phyloP scores from a whole-genome alignment of 2,888 invertebrate genomes.

The Dione juno region DNA sequence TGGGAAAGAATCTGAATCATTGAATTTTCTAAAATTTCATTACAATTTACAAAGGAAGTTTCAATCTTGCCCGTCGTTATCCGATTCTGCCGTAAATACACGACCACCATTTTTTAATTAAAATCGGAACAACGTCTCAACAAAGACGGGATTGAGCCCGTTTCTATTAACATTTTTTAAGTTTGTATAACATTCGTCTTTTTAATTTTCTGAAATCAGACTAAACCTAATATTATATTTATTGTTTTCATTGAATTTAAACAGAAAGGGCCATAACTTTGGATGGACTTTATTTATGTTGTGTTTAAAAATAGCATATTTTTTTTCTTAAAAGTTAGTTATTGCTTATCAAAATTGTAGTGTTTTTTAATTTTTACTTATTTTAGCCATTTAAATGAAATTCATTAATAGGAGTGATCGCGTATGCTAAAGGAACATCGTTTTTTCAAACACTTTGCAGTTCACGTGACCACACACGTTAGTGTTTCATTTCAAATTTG shows the following conservation, averaged over 20 bases:
- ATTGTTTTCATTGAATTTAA: slow-evolving; percentile 65
- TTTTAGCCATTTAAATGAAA: too few species aligned
- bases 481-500: too few species aligned
- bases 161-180: slow-evolving; percentile 50
- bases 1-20: slow-evolving; percentile 4
- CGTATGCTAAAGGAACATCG: too few species aligned
- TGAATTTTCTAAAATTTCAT: slow-evolving; percentile 32
- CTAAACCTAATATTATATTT: slow-evolving; percentile 71
- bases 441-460: too few species aligned
- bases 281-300: slow-evolving; percentile 59
- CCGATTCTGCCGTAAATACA: slow-evolving; percentile 34
- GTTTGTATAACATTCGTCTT: slow-evolving; percentile 39
- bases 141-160: slow-evolving; percentile 37
- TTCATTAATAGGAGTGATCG: too few species aligned
- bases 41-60: slow-evolving; percentile 44
- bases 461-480: too few species aligned
- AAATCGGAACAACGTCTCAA: slow-evolving; percentile 42
- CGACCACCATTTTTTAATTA: slow-evolving; percentile 44
- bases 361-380: neutral
- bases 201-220: slow-evolving; percentile 57
- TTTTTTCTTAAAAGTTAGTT: neutral
- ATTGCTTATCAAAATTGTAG: neutral
- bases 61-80: slow-evolving; percentile 41
- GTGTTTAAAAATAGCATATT: neutral
- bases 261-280: slow-evolving; percentile 57